These are phyloP conservation scores for Lucilia cuprina DNA, from an alignment of 1,140 invertebrate species.

Conservation along the genomic window DNA sequence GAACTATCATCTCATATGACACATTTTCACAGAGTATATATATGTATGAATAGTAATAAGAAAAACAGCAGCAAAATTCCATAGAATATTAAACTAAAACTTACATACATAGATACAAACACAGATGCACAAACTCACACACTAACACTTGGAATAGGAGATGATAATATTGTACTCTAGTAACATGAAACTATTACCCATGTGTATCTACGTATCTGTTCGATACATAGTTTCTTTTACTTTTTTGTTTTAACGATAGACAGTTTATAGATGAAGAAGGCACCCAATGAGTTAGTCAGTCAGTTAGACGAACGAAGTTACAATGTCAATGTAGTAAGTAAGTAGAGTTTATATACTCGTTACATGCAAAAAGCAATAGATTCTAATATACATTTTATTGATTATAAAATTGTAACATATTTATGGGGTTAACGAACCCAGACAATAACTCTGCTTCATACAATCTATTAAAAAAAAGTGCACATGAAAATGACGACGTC, in stretches of 20 bases:
- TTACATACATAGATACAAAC: neutral
- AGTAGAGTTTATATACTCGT: too few species aligned
- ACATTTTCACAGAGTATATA: neutral
- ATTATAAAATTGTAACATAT: constrained; percentile 15
- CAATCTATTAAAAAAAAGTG: too few species aligned
- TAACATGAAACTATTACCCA: neutral
- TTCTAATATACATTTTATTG: constrained; percentile 1
- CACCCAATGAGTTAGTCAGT: too few species aligned
- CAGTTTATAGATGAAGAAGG: too few species aligned
- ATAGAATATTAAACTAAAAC: neutral
- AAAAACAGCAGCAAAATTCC: neutral
- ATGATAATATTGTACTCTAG: neutral
- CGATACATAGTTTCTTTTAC: too few species aligned
- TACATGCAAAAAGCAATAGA: neutral
- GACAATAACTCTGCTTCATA: too few species aligned
- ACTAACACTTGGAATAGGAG: too few species aligned
- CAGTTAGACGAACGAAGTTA: neutral
- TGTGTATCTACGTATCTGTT: neutral
- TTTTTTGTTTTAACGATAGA: too few species aligned
- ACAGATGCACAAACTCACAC: too few species aligned
- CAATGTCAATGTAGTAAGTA: neutral
- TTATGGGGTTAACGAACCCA: neutral
- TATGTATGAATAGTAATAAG: too few species aligned
- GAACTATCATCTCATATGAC: constrained; percentile 9
- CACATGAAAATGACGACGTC: too few species aligned